phyloP scores from a whole-genome alignment of 2,113 vertebrate genomes.

The human (Homo sapiens) region GRCh38 chr17:71487501-71488000 shows the following conservation, averaged over 20 bases:
- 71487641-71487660: neutral
- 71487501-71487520: neutral
- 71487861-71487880: neutral
- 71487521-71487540: neutral
- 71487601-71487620: neutral
- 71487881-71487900: neutral
- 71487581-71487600: neutral
- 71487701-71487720: neutral
- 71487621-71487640: neutral
- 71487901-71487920: neutral
- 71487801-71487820: neutral
- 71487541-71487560: neutral
- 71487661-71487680: neutral
- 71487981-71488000: neutral
- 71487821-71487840: neutral
- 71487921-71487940: neutral
- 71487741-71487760: neutral
- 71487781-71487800: neutral
- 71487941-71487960: neutral
- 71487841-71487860: neutral
- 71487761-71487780: neutral
- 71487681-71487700: neutral
- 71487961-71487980: neutral
- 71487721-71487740: neutral
- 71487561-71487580: neutral